A percentile compares a stretch with the other conserved stretches of the same genome.
Conservation (phyloP, 2,888 invertebrate genomes). For the Calameuta idolon region DNA sequence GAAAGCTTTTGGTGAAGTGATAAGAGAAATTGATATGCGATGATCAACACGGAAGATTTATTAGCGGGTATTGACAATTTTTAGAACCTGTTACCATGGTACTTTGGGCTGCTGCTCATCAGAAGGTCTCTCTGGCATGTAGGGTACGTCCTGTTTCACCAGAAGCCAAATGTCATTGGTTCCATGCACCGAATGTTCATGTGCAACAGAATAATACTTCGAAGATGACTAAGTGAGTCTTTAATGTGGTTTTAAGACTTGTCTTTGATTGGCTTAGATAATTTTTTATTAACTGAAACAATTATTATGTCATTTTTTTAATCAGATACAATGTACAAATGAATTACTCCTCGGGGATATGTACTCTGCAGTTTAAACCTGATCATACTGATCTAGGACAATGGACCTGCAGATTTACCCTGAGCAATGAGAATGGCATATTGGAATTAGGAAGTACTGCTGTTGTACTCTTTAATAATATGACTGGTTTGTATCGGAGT, state of each 20-base stretch:
- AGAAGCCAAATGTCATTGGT: slow-evolving; percentile 58
- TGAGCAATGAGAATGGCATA: slow-evolving; percentile 37
- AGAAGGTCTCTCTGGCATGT: slow-evolving; percentile 60
- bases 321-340: slow-evolving; percentile 53
- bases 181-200: slow-evolving; percentile 49
- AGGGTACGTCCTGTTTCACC: slow-evolving; percentile 45
- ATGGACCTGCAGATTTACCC: slow-evolving; percentile 60
- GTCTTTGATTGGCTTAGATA: background rate
- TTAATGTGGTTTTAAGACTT: background rate
- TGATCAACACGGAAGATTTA: background rate
- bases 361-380: slow-evolving; percentile 58
- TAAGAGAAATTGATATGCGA: background rate
- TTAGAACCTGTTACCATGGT: slow-evolving; percentile 59
- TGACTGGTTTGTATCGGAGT: slow-evolving; percentile 41
- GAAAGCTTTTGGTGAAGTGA: background rate
- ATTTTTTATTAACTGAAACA: background rate
- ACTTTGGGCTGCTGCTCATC: slow-evolving; percentile 58
- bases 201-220: slow-evolving; percentile 42
- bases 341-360: slow-evolving; percentile 57
- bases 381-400: slow-evolving; percentile 57
- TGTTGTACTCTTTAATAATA: slow-evolving; percentile 51
- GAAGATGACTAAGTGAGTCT: slow-evolving; percentile 20
- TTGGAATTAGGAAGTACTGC: slow-evolving; percentile 55
- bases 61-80: slow-evolving; percentile 37
- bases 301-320: background rate